phyloP scores from a whole-genome alignment of 2,797 vertebrate genomes.

The Tiaroga cobitis region DNA sequence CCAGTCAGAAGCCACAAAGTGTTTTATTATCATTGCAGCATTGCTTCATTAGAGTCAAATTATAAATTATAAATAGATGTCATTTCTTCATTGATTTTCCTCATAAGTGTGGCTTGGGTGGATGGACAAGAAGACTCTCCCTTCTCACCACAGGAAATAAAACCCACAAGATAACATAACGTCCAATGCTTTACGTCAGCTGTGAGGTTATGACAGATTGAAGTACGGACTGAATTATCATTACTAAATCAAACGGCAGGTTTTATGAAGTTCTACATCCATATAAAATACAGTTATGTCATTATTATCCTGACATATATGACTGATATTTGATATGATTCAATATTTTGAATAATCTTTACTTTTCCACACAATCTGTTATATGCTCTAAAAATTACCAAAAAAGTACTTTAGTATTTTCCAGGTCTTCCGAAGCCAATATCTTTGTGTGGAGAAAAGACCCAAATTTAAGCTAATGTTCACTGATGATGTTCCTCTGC shows the following conservation, averaged over 20 bases:
- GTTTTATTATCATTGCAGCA: neutral
- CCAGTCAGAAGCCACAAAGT: constrained; percentile 11
- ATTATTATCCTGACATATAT: neutral
- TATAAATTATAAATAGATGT: constrained; percentile 3
- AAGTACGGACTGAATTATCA: constrained; percentile 1
- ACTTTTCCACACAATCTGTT: neutral
- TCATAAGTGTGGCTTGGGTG: neutral
- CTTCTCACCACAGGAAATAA: constrained; percentile 25
- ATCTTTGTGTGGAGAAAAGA: neutral
- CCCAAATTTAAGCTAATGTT: neutral
- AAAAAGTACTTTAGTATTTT: neutral
- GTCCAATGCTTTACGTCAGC: constrained; percentile 16
- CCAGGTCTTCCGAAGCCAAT: neutral
- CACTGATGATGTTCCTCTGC: neutral
- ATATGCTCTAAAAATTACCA: neutral
- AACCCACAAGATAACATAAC: constrained; percentile 24
- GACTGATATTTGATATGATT: neutral
- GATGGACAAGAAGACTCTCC: constrained; percentile 26
- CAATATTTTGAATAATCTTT: neutral
- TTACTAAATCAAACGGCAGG: neutral
- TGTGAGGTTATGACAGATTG: neutral
- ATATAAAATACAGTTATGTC: neutral
- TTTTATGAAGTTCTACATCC: neutral
- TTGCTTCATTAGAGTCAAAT: constrained; percentile 13
- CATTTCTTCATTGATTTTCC: constrained; percentile 27